Base-by-base conservation (phyloP, 2,888 invertebrate species). In the Lacanobia wlatinum region DNA sequence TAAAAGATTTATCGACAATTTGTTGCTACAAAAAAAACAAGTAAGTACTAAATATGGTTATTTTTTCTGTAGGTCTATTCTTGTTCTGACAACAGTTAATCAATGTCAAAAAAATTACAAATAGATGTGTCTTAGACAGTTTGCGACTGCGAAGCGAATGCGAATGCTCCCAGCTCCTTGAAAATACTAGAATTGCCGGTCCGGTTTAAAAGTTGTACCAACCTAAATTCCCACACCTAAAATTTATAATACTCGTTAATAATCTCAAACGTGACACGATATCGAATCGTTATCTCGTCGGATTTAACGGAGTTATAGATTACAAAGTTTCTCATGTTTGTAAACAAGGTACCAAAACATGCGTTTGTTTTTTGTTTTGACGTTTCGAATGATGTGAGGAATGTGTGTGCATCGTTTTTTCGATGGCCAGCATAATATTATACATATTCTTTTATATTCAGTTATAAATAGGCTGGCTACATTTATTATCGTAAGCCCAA, bases 261-360 rank as follows among this genome's bases (percentile, higher is more conserved):
- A 50, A 76, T 64, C 12, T 78, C 10, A 68, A 70, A 21, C 38
- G 53, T 61, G 59, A 65, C 61, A 9, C 21, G 59, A 69, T 79
- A 78, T 73, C 62, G 69, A 82, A 70, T 50, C 9, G 50, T 70
- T 78, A 81, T 74, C 76, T 56, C 34, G 43, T 58, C 18, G 48
- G 59, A 65, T 78, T 48, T 46, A 40, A 52, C 28, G 0, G 38
- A 12, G 18, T 14, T 7, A 48, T 48, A 60, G 67, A 73, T 79
- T 62, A 68, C 46, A 62, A 55, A 61, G 40, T 64, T 63, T 68
- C 60, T 52, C 38, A n/a, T 84, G 82, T 84, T 84, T 73, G 74
- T 76, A 82, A 84, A 84, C 82, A 70, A 66, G 58, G 12, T 21
- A 67, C n/a, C 40, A 64, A 69, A 70, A 80, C 58, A 59, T 10